These are phyloP conservation scores for Pseudorhombus dupliciocellatus DNA, from an alignment of 2,113 vertebrate species.

Conservation along the genomic window DNA sequence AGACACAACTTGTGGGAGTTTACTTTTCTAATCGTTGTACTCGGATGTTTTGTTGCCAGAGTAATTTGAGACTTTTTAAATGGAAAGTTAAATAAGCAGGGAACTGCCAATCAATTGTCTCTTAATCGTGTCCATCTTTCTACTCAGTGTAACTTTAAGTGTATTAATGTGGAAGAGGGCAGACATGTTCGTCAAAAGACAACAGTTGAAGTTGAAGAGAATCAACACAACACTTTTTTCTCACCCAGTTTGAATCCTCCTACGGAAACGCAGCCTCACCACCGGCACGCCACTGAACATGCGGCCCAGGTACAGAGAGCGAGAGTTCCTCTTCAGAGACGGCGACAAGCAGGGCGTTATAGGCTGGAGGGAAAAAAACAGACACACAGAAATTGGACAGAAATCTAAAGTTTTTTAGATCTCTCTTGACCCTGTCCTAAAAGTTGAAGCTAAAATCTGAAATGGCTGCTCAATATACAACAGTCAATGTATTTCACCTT, in stretches of 20 bases:
- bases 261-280: conserved; percentile 90
- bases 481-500: conserved; percentile 83
- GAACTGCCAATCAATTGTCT: no score
- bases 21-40: no score
- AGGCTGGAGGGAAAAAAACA: conserved; percentile 73
- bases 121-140: no score
- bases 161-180: background rate
- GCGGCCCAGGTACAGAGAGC: conserved; percentile 92
- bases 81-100: no score
- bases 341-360: conserved; percentile 86
- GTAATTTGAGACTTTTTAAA: background rate
- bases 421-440: no score
- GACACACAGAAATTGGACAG: background rate
- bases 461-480: conserved; percentile 2
- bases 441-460: background rate
- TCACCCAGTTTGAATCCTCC: conserved; percentile 90
- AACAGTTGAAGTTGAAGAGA: background rate
- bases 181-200: no score
- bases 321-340: conserved; percentile 87
- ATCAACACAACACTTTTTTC: conserved; percentile 19
- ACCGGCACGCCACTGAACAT: conserved; percentile 93
- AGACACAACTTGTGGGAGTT: no score
- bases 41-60: background rate
- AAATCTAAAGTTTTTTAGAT: no score
- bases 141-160: no score